phyloP scores from a whole-genome alignment of 2,113 vertebrate genomes.

The Oreotrochilus melanogaster region DNA sequence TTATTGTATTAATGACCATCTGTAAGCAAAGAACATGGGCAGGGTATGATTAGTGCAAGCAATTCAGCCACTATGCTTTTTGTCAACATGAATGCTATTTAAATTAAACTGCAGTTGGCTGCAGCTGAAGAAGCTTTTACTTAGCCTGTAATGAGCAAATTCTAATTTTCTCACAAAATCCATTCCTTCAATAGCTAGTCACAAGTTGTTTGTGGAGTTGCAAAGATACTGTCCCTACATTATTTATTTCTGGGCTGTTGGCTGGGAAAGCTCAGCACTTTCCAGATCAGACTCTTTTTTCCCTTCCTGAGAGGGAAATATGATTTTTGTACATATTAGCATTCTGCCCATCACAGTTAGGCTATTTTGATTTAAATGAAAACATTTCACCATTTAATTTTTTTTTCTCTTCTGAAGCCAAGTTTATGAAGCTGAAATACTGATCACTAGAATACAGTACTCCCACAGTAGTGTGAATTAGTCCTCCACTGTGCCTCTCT shows the following conservation, averaged over 20 bases:
- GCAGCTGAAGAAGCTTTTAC: conserved; percentile 42
- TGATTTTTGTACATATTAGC: background rate
- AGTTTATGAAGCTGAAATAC: background rate
- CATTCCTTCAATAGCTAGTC: background rate
- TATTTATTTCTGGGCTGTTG: background rate
- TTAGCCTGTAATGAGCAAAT: conserved; percentile 14
- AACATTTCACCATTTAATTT: background rate
- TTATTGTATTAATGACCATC: conserved; percentile 37
- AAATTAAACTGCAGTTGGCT: conserved; percentile 43
- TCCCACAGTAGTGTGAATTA: background rate
- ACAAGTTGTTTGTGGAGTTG: background rate
- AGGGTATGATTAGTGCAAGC: conserved; percentile 22
- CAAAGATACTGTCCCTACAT: background rate
- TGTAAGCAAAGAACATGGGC: conserved; percentile 23
- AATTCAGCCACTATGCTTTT: conserved; percentile 2
- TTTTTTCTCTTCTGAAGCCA: background rate
- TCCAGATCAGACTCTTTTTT: background rate
- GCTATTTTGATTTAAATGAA: background rate
- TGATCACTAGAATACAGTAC: background rate
- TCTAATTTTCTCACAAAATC: conserved; percentile 33
- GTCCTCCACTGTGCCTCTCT: background rate
- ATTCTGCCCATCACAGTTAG: background rate
- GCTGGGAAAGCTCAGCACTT: background rate
- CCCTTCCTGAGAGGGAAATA: background rate
- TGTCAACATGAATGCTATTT: background rate